Base-by-base conservation (phyloP, 2,797 vertebrate genomes). In the Lerista edwardsae region DNA sequence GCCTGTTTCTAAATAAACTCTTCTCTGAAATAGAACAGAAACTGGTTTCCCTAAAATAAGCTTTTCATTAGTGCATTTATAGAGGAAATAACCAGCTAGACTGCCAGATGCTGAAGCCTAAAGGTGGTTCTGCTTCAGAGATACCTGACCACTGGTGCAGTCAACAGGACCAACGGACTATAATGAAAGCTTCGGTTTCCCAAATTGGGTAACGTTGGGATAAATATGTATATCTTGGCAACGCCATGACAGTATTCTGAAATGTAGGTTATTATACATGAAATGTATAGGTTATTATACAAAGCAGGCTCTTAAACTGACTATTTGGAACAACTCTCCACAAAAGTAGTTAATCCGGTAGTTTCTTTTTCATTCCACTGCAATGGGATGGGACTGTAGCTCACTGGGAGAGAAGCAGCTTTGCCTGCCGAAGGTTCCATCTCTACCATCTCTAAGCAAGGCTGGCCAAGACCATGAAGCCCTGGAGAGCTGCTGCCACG, bases 11-110 rank as follows among this genome's bases (percentile, higher is more conserved):
- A 94, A 94, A 94, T 91, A 94, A 94, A 94, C 86, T 67, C 31
- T 84, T 83, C 75, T 84, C 92, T 93, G 91, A 93, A 94, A 89
- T 90, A 91, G 92, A 86, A 89, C 72, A 84, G 89, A 90, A 94
- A 85, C 84, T 84, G 82, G 69, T 90, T 84, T 88, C 68, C 86
- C 73, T 31, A 87, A 89, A 93, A 93, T 86, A 92, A 89, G 65
- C 64, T 83, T 93, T 93, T 89, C 86, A 92, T 88, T 85, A 91
- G 72, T 80, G 41, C 73, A 84, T 93, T 88, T 15, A 87, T 87
- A 75, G 84, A 34, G 82, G 88, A 94, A 92, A 80, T 78, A 84
- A 76, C 41, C 77, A 92, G 88, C 87, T 91, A 86, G 34, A 90
- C 36, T 61, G 71, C 31, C 77, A 75, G 21, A 31, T 83, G 57